These are phyloP conservation scores for Pissodes strobi DNA, from an alignment of 1,140 invertebrate genomes.

Conservation along the genomic window DNA sequence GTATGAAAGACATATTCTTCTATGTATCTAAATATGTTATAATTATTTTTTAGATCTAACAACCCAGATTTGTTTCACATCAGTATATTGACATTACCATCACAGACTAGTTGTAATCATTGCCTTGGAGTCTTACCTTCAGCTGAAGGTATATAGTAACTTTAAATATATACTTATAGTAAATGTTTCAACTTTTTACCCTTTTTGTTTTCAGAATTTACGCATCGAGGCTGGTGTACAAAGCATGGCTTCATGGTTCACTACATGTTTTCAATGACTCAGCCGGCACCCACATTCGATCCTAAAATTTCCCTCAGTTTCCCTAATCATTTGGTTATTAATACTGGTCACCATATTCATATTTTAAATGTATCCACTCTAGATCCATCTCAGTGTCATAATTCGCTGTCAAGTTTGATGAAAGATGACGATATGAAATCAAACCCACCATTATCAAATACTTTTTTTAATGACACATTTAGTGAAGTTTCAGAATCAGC, in stretches of 20 bases:
- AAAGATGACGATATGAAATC: slow-evolving; percentile 43
- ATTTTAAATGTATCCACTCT: slow-evolving; percentile 49
- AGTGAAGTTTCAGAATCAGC: slow-evolving; percentile 52
- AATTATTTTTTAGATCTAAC: slow-evolving; percentile 22
- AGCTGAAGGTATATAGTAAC: slow-evolving; percentile 38
- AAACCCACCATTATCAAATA: slow-evolving; percentile 1
- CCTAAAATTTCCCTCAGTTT: slow-evolving; percentile 51
- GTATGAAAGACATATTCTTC: too few relatives aligned
- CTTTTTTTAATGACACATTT: slow-evolving; percentile 42
- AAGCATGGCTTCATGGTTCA: slow-evolving; percentile 54
- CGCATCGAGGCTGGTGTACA: slow-evolving; percentile 50
- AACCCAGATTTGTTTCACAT: slow-evolving; percentile 51
- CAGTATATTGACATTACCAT: slow-evolving; percentile 53
- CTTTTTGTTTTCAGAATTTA: slow-evolving; percentile 38
- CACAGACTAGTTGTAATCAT: slow-evolving; percentile 49
- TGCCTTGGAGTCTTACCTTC: slow-evolving; percentile 36
- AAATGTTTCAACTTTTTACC: background rate
- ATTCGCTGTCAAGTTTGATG: slow-evolving; percentile 22
- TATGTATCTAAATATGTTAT: too few relatives aligned
- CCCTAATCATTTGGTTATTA: slow-evolving; percentile 55
- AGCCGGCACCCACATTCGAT: slow-evolving; percentile 49
- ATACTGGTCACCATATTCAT: slow-evolving; percentile 55
- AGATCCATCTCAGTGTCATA: slow-evolving; percentile 36
- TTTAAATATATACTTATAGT: background rate
- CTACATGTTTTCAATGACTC: slow-evolving; percentile 51